Conservation (phyloP, 1,140 invertebrate genomes). For the Ctenoplectra terminalis region DNA sequence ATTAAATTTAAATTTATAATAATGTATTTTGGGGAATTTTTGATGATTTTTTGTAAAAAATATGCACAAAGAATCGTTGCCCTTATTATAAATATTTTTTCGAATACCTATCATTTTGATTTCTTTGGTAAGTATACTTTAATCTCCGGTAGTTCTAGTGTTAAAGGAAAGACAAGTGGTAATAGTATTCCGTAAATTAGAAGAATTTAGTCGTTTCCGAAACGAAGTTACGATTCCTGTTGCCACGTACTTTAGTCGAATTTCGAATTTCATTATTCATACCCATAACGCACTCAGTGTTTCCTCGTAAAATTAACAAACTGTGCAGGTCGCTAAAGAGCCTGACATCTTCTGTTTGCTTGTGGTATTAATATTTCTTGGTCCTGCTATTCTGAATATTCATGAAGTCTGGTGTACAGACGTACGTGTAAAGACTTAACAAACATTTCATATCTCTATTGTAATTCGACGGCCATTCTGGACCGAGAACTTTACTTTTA, state of each 20-base stretch:
- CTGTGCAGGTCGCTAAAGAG: neutral
- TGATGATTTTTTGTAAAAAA: no score
- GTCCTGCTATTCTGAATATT: conserved; percentile 47
- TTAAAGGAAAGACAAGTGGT: no score
- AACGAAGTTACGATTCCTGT: neutral
- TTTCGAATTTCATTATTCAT: neutral
- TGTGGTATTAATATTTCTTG: conserved; percentile 53
- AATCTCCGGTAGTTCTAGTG: no score
- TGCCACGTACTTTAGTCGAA: no score
- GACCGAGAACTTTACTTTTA: neutral
- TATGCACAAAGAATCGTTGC: no score
- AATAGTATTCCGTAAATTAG: no score
- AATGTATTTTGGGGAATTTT: no score
- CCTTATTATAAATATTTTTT: no score
- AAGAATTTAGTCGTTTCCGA: neutral
- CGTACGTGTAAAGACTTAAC: conserved; percentile 32
- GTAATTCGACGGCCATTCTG: conserved; percentile 22
- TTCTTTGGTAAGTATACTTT: no score
- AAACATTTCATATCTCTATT: conserved; percentile 24
- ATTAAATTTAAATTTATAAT: no score
- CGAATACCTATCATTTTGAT: no score
- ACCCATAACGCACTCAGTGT: neutral
- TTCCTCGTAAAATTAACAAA: conserved; percentile 25
- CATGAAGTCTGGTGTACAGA: conserved; percentile 36
- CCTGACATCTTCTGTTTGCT: conserved; percentile 22